Base-by-base conservation (phyloP, 23 tunicate species). In the Aplidium turbinatum region DNA sequence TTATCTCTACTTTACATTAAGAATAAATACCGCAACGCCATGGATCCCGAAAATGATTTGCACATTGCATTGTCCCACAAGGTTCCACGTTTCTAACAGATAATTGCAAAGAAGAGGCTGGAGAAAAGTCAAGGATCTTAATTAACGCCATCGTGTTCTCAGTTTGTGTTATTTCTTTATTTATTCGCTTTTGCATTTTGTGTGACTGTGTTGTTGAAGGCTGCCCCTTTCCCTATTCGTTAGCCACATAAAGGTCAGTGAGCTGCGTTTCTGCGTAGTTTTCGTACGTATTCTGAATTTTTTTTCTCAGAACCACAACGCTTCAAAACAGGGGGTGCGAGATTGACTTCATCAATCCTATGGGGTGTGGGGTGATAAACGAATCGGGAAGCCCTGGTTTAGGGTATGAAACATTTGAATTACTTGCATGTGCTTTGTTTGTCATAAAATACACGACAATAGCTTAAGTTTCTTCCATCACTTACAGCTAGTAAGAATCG, bases 361-460 rank as follows among this genome's bases (percentile, higher is more conserved):
- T 30, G 68, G 68, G 68, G 68, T 62, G 9, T 38, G 30, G 68
- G 38, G 62, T 62, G 35, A 62, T 26, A 62, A 62, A 32, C 39
- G 22, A 62, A 62, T 62, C 9, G 38, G 68, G 68, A 62, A 62
- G 39, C 39, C 11, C 68, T 62, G 38, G 20, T 54, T n/a, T n/a
- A n/a, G n/a, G n/a, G n/a, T n/a, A n/a, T n/a, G n/a, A n/a, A n/a
- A n/a, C n/a, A n/a, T n/a, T n/a, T n/a, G n/a, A n/a, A n/a, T n/a
- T n/a, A n/a, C n/a, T n/a, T n/a, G n/a, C n/a, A n/a, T n/a, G n/a
- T n/a, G n/a, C n/a, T n/a, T n/a, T n/a, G n/a, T n/a, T n/a, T n/a
- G n/a, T n/a, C n/a, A n/a, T n/a, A n/a, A n/a, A n/a, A n/a, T n/a
- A n/a, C n/a, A n/a, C n/a, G n/a, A n/a, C n/a, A n/a, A n/a, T n/a